phyloP scores from a whole-genome alignment of 1,140 invertebrate genomes.

The Bicyclus anynana region DNA sequence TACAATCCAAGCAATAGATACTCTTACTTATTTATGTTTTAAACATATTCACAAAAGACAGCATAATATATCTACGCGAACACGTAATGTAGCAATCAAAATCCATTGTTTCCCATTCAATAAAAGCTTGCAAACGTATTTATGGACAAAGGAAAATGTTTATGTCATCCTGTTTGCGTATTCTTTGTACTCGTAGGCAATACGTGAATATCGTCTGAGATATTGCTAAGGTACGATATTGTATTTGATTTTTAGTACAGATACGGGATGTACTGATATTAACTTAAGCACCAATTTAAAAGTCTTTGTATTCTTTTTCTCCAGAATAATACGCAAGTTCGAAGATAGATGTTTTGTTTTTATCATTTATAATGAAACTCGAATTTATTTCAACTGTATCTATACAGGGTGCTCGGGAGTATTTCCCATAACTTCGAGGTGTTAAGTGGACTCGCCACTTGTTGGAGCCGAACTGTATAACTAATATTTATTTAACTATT shows the following conservation, averaged over 20 bases:
- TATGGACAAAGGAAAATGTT: constrained; percentile 1
- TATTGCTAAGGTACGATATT: not conserved
- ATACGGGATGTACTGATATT: not conserved
- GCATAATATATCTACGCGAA: not conserved
- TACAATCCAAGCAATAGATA: no score
- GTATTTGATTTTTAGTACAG: not conserved
- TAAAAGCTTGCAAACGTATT: not conserved
- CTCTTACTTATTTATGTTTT: no score
- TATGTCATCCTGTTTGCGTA: not conserved
- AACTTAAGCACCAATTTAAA: not conserved
- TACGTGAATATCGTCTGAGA: constrained; percentile 1
- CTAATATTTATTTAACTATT: no score
- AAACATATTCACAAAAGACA: not conserved
- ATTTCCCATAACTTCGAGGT: no score
- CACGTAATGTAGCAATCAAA: not conserved
- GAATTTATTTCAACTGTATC: no score
- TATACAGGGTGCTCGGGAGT: no score
- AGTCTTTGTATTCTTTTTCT: not conserved
- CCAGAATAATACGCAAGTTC: no score
- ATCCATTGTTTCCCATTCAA: not conserved
- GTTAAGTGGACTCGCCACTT: no score
- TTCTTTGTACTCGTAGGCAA: not conserved
- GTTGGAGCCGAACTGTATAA: no score
- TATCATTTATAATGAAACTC: no score
- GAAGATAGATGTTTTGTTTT: no score